These are phyloP conservation scores for Guaruba guarouba DNA, from an alignment of 2,113 vertebrate genomes.

Conservation along the genomic window DNA sequence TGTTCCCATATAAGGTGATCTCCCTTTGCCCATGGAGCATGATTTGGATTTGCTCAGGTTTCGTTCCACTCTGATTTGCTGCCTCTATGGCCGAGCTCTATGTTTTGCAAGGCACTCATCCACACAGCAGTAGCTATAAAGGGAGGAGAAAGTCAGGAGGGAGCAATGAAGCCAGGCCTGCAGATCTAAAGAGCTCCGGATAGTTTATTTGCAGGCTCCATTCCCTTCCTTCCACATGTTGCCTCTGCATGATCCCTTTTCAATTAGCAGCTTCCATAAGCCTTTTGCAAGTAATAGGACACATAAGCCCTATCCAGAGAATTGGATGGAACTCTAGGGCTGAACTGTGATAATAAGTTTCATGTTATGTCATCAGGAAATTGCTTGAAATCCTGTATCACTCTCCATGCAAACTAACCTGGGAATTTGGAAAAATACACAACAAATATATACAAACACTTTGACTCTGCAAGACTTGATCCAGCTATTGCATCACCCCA, in stretches of 20 bases:
- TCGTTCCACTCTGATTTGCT: constrained; percentile 34
- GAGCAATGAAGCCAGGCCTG: neutral
- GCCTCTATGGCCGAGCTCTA: neutral
- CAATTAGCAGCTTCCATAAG: neutral
- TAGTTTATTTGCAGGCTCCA: neutral
- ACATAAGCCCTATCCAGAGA: neutral
- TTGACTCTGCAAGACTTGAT: neutral
- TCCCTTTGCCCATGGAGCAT: neutral
- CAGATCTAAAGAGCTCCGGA: neutral
- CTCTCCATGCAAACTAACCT: neutral
- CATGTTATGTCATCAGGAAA: neutral
- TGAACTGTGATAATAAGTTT: neutral
- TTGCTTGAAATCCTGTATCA: neutral
- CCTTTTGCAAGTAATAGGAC: neutral
- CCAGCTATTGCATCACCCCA: neutral
- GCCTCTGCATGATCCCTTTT: neutral
- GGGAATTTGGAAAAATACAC: neutral
- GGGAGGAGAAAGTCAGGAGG: neutral
- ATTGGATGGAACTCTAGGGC: neutral
- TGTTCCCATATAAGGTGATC: constrained; percentile 66
- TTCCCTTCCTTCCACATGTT: neutral
- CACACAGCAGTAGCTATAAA: neutral
- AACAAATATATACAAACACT: neutral
- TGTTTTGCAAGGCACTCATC: constrained; percentile 1
- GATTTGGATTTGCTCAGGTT: constrained; percentile 53